Evolutionary conservation across 2,797 vertebrate species (phyloP).

Genomic region (Lateolabrax maculatus): DNA sequence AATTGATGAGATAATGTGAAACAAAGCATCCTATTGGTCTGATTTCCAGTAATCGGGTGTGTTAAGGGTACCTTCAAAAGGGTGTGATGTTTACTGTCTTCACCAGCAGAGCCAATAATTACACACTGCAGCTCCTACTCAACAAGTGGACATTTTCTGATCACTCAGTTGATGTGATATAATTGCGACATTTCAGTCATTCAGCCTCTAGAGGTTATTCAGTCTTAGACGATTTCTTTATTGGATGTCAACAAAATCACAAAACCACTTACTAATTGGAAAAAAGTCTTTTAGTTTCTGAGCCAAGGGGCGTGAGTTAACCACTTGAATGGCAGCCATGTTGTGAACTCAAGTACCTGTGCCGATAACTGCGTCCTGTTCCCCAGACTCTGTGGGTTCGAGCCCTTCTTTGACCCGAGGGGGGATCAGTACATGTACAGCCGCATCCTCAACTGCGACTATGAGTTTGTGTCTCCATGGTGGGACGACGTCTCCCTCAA

Average conservation of each 20-base stretch:
- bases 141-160: neutral
- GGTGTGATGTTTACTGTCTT: neutral
- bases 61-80: constrained; percentile 9
- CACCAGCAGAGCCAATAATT: neutral
- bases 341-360: neutral
- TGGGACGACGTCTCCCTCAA: constrained; percentile 94
- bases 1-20: neutral
- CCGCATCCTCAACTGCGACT: constrained; percentile 92
- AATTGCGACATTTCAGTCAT: neutral
- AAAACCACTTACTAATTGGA: neutral
- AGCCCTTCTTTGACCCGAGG: constrained; percentile 91
- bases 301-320: neutral
- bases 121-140: neutral
- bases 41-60: neutral
- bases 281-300: neutral
- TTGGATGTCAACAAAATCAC: neutral
- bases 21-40: constrained; percentile 18
- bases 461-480: constrained; percentile 91
- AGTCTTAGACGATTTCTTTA: neutral
- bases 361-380: neutral
- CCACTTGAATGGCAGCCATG: neutral
- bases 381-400: constrained; percentile 91
- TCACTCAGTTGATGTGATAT: neutral
- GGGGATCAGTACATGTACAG: constrained; percentile 94
- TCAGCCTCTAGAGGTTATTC: neutral